phyloP scores from a whole-genome alignment of 2,113 vertebrate species.

The Passer domesticus region DNA sequence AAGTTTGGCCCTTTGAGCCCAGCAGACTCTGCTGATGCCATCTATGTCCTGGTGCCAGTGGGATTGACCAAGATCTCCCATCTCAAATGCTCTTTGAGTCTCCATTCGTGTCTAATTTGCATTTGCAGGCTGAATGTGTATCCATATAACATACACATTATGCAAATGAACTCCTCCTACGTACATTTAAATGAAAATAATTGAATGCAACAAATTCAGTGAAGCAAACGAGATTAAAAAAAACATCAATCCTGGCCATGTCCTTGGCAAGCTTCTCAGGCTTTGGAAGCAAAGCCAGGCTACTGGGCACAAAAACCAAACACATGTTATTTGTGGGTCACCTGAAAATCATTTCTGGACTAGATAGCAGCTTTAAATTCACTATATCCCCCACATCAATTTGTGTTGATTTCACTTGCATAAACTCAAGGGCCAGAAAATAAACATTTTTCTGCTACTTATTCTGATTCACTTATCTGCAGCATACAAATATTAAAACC shows the following conservation, averaged over 20 bases:
- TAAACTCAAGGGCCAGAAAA: neutral
- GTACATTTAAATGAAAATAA: neutral
- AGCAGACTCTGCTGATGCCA: neutral
- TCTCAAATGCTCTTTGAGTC: neutral
- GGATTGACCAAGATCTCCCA: neutral
- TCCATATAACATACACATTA: neutral
- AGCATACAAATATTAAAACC: neutral
- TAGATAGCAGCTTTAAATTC: neutral
- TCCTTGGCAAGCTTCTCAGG: accelerated
- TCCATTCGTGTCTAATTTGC: neutral
- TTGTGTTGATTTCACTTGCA: neutral
- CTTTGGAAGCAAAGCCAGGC: neutral
- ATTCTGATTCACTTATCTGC: neutral
- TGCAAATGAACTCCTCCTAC: neutral
- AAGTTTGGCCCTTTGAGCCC: neutral
- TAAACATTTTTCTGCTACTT: neutral
- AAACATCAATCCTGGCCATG: neutral
- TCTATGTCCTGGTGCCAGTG: too few relatives aligned
- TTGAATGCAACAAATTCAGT: neutral
- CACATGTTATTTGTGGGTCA: neutral
- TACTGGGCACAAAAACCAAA: neutral
- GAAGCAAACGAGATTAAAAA: neutral
- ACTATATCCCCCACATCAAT: neutral
- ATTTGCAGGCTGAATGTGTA: neutral
- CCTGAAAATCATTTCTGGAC: neutral